Conservation (phyloP, 2,113 vertebrate species). For the human region DNA sequence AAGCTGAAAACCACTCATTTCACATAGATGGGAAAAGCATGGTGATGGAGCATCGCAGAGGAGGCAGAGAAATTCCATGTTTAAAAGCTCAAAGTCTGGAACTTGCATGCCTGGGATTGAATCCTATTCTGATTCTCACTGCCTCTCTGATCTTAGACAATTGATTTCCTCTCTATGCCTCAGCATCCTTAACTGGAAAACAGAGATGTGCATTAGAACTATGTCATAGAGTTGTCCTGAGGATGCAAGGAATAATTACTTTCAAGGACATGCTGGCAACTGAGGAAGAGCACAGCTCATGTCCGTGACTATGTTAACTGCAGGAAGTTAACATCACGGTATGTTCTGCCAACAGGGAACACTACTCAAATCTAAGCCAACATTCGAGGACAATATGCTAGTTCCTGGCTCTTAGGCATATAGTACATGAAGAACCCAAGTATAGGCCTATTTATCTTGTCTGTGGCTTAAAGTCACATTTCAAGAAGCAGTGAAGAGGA, state of each 20-base stretch:
- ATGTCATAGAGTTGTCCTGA: background rate
- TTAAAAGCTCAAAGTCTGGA: background rate
- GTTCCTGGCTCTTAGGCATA: background rate
- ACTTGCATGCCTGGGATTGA: background rate
- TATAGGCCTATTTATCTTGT: background rate
- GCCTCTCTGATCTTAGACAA: background rate
- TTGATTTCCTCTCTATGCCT: background rate
- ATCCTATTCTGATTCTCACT: background rate
- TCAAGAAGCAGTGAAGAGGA: background rate
- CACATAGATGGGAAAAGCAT: background rate
- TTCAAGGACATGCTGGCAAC: background rate
- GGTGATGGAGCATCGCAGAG: accelerated
- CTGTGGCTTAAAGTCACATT: background rate
- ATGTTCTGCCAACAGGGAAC: background rate
- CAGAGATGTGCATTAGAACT: accelerated
- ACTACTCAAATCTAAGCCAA: background rate
- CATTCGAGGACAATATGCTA: background rate
- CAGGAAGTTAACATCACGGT: background rate
- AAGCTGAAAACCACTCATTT: background rate
- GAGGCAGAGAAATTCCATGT: background rate
- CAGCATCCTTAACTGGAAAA: background rate
- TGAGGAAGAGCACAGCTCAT: background rate
- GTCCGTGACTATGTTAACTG: background rate
- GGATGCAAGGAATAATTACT: background rate
- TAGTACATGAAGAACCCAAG: background rate